These are phyloP conservation scores for Diabrotica undecimpunctata DNA, from an alignment of 1,140 invertebrate genomes.

Conservation along the genomic window DNA sequence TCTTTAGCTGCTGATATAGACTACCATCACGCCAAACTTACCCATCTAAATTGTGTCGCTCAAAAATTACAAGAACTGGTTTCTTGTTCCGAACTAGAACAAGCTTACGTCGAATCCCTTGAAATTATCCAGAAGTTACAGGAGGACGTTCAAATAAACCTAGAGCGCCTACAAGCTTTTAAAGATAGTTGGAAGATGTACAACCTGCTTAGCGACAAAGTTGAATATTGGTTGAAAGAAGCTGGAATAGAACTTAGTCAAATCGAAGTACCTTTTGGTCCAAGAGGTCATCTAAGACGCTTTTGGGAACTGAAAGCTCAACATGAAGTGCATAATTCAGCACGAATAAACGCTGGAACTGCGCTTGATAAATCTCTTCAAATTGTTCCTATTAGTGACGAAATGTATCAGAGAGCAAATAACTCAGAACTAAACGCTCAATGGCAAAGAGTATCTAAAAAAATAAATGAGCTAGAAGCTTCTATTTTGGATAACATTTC, in stretches of 20 bases:
- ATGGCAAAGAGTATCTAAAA: conserved; percentile 64
- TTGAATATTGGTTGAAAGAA: conserved; percentile 69
- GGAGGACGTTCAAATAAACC: conserved; percentile 67
- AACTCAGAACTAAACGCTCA: conserved; percentile 70
- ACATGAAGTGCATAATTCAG: conserved; percentile 78
- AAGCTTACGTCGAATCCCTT: conserved; percentile 63
- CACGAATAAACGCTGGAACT: conserved; percentile 65
- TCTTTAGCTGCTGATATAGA: conserved; percentile 71
- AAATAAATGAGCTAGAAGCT: conserved; percentile 63
- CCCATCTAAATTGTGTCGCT: conserved; percentile 67
- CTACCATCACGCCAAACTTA: conserved; percentile 71
- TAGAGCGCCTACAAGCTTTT: conserved; percentile 67
- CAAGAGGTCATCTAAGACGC: conserved; percentile 67
- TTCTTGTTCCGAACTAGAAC: conserved; percentile 66
- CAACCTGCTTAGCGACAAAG: conserved; percentile 64
- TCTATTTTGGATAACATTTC: conserved; percentile 64
- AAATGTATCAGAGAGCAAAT: conserved; percentile 73
- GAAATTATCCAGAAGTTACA: conserved; percentile 67
- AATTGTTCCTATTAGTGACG: conserved; percentile 74
- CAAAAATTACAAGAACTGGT: conserved; percentile 70
- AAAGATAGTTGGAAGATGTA: conserved; percentile 72
- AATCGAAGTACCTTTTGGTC: conserved; percentile 54
- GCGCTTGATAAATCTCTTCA: conserved; percentile 73
- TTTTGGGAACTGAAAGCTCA: conserved; percentile 88
- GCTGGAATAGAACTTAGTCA: conserved; percentile 62